Conservation (phyloP, 37 sponge, comb jelly and placozoan species). For the Spongia lamella region DNA sequence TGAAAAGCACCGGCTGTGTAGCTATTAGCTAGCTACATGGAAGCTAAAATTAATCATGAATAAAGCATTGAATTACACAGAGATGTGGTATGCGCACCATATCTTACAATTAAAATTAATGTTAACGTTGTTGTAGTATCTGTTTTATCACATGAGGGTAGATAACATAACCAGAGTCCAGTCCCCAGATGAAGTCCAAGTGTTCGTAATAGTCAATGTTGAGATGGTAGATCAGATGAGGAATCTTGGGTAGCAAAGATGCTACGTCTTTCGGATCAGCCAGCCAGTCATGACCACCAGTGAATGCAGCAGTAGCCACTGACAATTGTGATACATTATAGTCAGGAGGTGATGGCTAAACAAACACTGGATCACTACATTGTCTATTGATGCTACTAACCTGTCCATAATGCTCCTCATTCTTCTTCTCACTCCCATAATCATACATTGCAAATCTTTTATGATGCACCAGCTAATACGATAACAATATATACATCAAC, state of each 20-base stretch:
- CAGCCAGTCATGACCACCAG: slow-evolving; percentile 79
- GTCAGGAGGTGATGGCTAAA: slow-evolving; percentile 62
- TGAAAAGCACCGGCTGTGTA: too few relatives aligned
- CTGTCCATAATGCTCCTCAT: slow-evolving; percentile 48
- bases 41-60: too few relatives aligned
- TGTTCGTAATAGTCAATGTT: slow-evolving; percentile 73
- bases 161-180: slow-evolving; percentile 58
- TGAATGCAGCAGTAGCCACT: slow-evolving; percentile 76
- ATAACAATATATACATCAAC: too few relatives aligned
- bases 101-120: too few relatives aligned
- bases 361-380: too few relatives aligned
- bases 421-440: slow-evolving; percentile 45
- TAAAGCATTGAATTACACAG: too few relatives aligned
- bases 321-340: slow-evolving; percentile 66
- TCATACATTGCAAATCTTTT: slow-evolving; percentile 66
- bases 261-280: slow-evolving; percentile 81
- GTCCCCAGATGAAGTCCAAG: slow-evolving; percentile 91
- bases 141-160: too few relatives aligned
- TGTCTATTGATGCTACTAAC: slow-evolving; percentile 34
- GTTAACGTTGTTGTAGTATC: too few relatives aligned
- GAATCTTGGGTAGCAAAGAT: slow-evolving; percentile 33
- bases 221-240: slow-evolving; percentile 37
- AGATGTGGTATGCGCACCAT: too few relatives aligned
- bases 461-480: slow-evolving; percentile 17
- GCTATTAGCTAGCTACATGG: too few relatives aligned